These are phyloP conservation scores for Eupithecia dodoneata DNA, from an alignment of 2,888 invertebrate species.

Conservation along the genomic window DNA sequence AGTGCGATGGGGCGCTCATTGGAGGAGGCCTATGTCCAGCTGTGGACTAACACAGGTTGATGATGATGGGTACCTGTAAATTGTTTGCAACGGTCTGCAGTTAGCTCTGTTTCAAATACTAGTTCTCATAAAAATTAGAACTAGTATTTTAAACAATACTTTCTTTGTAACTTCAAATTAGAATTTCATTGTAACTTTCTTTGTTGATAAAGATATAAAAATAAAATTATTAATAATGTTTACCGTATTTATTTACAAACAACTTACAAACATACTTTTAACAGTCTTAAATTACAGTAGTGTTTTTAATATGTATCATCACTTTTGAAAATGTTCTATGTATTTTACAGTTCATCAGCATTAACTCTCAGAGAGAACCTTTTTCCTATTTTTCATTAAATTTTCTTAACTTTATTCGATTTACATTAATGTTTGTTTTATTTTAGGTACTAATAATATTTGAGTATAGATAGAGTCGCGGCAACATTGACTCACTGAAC, in stretches of 20 bases:
- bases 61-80: no score
- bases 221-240: conserved; percentile 23
- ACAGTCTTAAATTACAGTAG: conserved; percentile 30
- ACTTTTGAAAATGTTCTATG: no score
- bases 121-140: no score
- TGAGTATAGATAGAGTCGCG: neutral
- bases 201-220: no score
- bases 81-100: no score
- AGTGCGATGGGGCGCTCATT: no score
- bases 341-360: neutral
- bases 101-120: no score
- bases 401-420: neutral
- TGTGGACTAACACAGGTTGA: no score
- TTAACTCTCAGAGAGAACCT: neutral
- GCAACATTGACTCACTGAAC: neutral
- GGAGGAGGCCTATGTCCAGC: no score
- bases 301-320: neutral
- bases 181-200: no score
- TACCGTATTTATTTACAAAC: conserved; percentile 30
- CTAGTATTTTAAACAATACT: no score
- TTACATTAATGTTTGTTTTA: neutral
- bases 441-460: neutral
- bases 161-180: no score
- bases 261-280: conserved; percentile 32
- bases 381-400: neutral